Conservation (phyloP, 1,140 invertebrate genomes). For the Cydia pomonella region DNA sequence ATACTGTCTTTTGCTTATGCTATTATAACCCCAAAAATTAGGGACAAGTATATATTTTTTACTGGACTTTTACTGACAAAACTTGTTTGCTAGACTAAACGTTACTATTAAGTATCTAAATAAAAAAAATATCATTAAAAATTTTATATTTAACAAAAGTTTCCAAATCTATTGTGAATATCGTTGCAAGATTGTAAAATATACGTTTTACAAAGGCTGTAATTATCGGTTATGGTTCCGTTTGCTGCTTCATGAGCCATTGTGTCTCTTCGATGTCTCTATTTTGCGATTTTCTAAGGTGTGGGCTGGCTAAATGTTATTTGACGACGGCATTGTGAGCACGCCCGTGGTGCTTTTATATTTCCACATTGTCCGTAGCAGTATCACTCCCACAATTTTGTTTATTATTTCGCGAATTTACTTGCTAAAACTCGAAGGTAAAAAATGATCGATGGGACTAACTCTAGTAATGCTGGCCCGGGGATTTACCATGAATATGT, state of each 20-base stretch:
- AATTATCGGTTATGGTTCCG: constrained; percentile 74
- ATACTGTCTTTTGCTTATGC: background rate
- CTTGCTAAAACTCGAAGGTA: constrained; percentile 60
- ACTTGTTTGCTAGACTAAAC: too few relatives aligned
- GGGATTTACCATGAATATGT: constrained; percentile 47
- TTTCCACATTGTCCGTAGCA: constrained; percentile 52
- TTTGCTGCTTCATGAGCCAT: constrained; percentile 64
- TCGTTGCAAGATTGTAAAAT: constrained; percentile 56
- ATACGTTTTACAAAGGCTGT: constrained; percentile 68
- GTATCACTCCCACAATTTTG: constrained; percentile 79
- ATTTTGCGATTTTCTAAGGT: constrained; percentile 80
- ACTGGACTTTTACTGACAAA: too few relatives aligned
- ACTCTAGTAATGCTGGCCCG: constrained; percentile 50
- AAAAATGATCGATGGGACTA: constrained; percentile 70
- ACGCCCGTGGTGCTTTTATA: constrained; percentile 70
- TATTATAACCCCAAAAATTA: too few relatives aligned
- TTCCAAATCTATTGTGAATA: constrained; percentile 49
- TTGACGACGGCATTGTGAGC: constrained; percentile 76
- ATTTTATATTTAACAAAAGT: constrained; percentile 12
- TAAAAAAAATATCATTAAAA: constrained; percentile 1
- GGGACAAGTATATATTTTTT: too few relatives aligned
- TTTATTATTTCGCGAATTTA: constrained; percentile 69
- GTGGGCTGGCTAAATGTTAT: constrained; percentile 79
- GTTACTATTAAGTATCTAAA: background rate
- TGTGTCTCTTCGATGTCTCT: constrained; percentile 70